Evolutionary conservation across 2,888 invertebrate genomes (phyloP).

Genomic region (Sceliomorpha sp.): DNA sequence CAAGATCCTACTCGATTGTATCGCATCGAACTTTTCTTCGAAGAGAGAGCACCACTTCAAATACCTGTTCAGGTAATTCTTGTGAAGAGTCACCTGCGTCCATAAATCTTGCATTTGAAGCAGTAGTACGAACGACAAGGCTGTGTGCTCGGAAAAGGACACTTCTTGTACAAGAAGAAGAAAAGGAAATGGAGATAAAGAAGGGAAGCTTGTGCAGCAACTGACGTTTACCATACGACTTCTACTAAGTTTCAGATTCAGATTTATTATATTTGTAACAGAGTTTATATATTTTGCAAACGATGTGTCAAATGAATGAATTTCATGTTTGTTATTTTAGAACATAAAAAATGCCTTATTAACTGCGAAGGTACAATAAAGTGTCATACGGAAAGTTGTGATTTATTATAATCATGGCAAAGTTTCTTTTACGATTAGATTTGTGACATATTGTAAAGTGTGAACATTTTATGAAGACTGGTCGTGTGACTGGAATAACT

Average conservation of each 20-base stretch:
- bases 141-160: constrained; percentile 44
- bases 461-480: too few relatives aligned
- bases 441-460: too few relatives aligned
- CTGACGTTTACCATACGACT: constrained; percentile 1
- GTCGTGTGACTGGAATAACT: too few relatives aligned
- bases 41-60: constrained; percentile 38
- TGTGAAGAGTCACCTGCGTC: constrained; percentile 53
- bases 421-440: too few relatives aligned
- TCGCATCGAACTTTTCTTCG: constrained; percentile 42
- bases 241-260: not conserved
- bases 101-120: constrained; percentile 57
- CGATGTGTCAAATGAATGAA: not conserved
- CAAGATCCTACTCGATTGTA: constrained; percentile 9
- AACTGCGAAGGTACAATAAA: too few relatives aligned
- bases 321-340: too few relatives aligned
- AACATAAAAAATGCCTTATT: too few relatives aligned
- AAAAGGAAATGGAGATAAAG: constrained; percentile 1
- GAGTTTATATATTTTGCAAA: not conserved
- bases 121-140: constrained; percentile 12
- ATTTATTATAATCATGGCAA: too few relatives aligned
- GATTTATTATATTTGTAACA: not conserved
- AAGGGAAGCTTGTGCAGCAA: constrained; percentile 3
- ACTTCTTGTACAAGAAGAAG: constrained; percentile 10
- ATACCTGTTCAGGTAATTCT: constrained; percentile 63
- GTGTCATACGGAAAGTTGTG: too few relatives aligned